Base-by-base conservation (phyloP, 1,140 invertebrate species). In the Carposina sasakii region DNA sequence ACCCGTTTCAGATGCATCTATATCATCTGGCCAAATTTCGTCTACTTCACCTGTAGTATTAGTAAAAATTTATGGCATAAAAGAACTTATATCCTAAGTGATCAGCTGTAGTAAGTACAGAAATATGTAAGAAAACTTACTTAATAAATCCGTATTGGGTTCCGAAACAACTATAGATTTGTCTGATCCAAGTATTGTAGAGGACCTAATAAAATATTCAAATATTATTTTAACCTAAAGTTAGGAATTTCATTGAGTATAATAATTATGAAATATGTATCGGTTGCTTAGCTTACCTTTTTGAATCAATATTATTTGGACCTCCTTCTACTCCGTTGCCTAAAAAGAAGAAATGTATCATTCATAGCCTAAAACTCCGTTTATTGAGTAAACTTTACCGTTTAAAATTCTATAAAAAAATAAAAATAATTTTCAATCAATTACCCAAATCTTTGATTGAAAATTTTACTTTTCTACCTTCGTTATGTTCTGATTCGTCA, bases 381-480 rank as follows among this genome's bases (percentile, higher is more conserved):
- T n/a, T n/a, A n/a, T n/a, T n/a, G n/a, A n/a, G n/a, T n/a, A n/a
- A n/a, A n/a, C n/a, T n/a, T n/a, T n/a, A n/a, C n/a, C n/a, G n/a
- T n/a, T n/a, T n/a, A n/a, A n/a, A n/a, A n/a, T n/a, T n/a, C n/a
- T n/a, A n/a, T n/a, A n/a, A 52, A 49, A 60, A 51, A 52, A 52
- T 19, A 61, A 50, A 43, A 44, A 45, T 30, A 19, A 9, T n/a
- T n/a, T n/a, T n/a, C 54, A 54, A 47, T 49, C 56, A 48, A 67
- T 79, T 79, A 79, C 73, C 71, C 57, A 66, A 55, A 59, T 66
- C 52, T 43, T 57, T 54, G 57, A 63, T 26, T 60, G 61, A 67
- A 72, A 76, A 74, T 62, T 70, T 74, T 59, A 76, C 67, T 71
- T 69, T 70, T 75, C 69, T 73, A 36, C 13, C 19, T 5, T 20